Percentiles rank a stretch among this genome's conserved stretches.
These are phyloP conservation scores for Byasa hedistus DNA, from an alignment of 2,888 invertebrate genomes.

Conservation along the genomic window DNA sequence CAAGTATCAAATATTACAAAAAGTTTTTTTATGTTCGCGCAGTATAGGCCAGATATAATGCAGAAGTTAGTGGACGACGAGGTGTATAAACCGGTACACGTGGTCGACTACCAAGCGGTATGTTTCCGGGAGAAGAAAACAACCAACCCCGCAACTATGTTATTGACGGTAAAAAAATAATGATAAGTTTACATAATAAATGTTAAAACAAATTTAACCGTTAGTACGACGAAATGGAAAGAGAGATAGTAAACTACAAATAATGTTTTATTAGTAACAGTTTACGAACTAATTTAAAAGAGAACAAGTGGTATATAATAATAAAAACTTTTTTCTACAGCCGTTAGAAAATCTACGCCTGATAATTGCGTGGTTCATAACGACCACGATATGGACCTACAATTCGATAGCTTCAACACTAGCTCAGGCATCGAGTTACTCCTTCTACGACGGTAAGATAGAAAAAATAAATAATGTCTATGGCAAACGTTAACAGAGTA, in stretches of 20 bases:
- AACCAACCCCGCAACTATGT: conserved; percentile 79
- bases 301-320: too few species aligned
- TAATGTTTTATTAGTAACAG: too few species aligned
- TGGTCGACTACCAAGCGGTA: conserved; percentile 94
- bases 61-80: conserved; percentile 84
- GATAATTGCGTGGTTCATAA: conserved; percentile 79
- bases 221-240: too few species aligned
- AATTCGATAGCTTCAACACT: conserved; percentile 75
- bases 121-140: conserved; percentile 86
- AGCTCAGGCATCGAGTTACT: conserved; percentile 73
- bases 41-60: conserved; percentile 87
- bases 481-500: neutral
- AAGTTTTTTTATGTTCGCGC: conserved; percentile 3
- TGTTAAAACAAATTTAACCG: too few species aligned
- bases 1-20: too few species aligned
- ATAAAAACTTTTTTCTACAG: conserved; percentile 52
- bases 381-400: conserved; percentile 80
- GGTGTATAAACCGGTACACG: conserved; percentile 86
- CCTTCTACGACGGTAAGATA: conserved; percentile 67
- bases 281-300: too few species aligned
- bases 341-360: conserved; percentile 80
- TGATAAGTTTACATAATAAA: too few species aligned
- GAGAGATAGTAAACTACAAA: too few species aligned
- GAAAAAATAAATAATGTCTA: conserved; percentile 4
- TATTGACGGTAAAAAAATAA: conserved; percentile 79